A percentile compares a stretch with the other conserved stretches of the same genome.
These are phyloP conservation scores for Acanthurus tractus DNA, from an alignment of 2,797 vertebrate species.

Conservation along the genomic window DNA sequence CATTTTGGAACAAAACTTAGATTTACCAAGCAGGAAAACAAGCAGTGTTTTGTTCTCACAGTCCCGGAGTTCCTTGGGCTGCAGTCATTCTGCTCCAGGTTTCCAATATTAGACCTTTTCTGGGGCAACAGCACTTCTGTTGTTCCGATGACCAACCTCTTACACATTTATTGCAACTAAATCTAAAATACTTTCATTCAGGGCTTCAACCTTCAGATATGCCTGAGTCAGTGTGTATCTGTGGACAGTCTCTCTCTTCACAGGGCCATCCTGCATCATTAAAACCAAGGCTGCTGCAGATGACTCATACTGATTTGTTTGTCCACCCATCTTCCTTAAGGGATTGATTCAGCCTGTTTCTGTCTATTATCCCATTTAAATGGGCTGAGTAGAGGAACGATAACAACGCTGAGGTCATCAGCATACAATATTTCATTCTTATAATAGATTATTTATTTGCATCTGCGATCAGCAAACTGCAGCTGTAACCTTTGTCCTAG, in stretches of 20 bases:
- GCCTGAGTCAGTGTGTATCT: no score
- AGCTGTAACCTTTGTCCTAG: background rate
- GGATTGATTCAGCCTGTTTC: background rate
- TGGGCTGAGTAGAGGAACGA: background rate
- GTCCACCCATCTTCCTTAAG: background rate
- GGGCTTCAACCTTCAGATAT: no score
- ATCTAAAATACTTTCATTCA: no score
- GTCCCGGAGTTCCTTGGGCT: background rate
- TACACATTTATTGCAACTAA: no score
- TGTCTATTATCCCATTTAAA: background rate
- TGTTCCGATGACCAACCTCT: no score
- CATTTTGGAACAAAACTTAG: background rate
- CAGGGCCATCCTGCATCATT: background rate
- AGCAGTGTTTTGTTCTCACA: background rate
- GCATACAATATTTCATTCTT: background rate
- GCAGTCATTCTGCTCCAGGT: background rate
- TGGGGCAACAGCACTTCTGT: no score
- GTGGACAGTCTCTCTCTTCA: background rate
- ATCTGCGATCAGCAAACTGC: background rate
- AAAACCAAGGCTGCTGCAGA: background rate
- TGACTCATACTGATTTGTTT: background rate
- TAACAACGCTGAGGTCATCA: background rate
- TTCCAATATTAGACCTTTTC: background rate
- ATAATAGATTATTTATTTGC: background rate
- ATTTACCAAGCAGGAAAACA: background rate